phyloP scores from a whole-genome alignment of 2,888 invertebrate species.

The Drosophila rubida region DNA sequence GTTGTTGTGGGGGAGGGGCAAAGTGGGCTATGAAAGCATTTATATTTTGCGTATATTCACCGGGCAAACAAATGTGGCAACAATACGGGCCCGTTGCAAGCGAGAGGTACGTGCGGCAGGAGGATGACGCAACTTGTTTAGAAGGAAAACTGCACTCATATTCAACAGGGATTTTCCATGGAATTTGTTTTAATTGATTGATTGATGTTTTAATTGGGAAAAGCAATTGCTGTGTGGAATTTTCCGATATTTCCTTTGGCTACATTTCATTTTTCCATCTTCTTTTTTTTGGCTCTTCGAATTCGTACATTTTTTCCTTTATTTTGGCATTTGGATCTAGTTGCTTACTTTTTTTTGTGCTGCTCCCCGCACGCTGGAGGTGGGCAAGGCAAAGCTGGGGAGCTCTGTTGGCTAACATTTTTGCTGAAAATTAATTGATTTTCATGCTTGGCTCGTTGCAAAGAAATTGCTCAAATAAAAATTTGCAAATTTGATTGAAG shows the following conservation, averaged over 20 bases:
- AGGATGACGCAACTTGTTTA: constrained; percentile 63
- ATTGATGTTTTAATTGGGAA: constrained; percentile 83
- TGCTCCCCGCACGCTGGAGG: not conserved
- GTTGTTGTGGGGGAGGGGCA: constrained; percentile 2
- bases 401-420: constrained; percentile 70
- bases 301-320: constrained; percentile 22
- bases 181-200: constrained; percentile 81
- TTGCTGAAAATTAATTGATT: constrained; percentile 80
- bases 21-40: constrained; percentile 54
- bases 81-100: constrained; percentile 21
- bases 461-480: constrained; percentile 79
- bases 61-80: constrained; percentile 65
- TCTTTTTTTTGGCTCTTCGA: constrained; percentile 40
- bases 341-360: constrained; percentile 39
- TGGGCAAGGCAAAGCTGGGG: not conserved
- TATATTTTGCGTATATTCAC: constrained; percentile 62
- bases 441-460: constrained; percentile 75
- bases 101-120: constrained; percentile 1
- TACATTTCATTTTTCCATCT: constrained; percentile 26
- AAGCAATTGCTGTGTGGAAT: constrained; percentile 66
- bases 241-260: constrained; percentile 47
- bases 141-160: constrained; percentile 65
- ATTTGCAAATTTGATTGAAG: constrained; percentile 79
- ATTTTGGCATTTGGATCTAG: constrained; percentile 29
- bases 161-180: constrained; percentile 71